Evolutionary conservation across 2,113 vertebrate genomes (phyloP), one percentile per base, ranked within the genome.

Genomic region (Corydoras sp.): DNA sequence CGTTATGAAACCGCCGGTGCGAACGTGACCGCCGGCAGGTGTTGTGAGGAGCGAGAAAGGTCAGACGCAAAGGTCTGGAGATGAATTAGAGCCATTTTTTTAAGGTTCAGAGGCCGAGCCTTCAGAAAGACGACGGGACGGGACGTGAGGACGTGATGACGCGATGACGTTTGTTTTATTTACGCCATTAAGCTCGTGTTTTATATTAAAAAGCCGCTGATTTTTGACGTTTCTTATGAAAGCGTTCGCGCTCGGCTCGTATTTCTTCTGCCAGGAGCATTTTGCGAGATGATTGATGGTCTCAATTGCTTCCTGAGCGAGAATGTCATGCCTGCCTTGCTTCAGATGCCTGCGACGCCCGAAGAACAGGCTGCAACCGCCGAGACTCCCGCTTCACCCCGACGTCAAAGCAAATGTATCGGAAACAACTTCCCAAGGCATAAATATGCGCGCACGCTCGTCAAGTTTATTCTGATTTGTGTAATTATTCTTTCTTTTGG

Each of bases 241-340:
- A 56, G n/a, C 10, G 11, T 53, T 3, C 3, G 14, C 13, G 14
- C n/a, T 15, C 6, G n/a, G 54, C n/a, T 56, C 14, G 14, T 15
- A 1, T 56, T 59, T 43, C 58, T 62, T 61, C 72, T 69, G 68
- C 74, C 74, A 71, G 70, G 35, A 54, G 58, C 30, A 7, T 50
- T 65, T 60, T 32, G 43, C 9, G 30, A 3, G 6, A 59, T 63
- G 61, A 77, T 60, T 73, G 70, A 77, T 77, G 61, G 24, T 69
- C 71, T 55, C 61, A 55, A 65, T 73, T 68, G 61, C 35, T 60
- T 69, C 31, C 53, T 69, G 54, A 60, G 53, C 68, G 48, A 59
- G 31, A 69, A 66, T 63, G 58, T 74, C 65, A 68, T 61, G 64
- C 29, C 64, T 61, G 58, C 64, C 58, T 73, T 61, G 30, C 72